A percentile compares a stretch with the other conserved stretches of the same genome.
Conservation (phyloP, 2,113 vertebrate genomes). For the Thinocorus orbignyianus region DNA sequence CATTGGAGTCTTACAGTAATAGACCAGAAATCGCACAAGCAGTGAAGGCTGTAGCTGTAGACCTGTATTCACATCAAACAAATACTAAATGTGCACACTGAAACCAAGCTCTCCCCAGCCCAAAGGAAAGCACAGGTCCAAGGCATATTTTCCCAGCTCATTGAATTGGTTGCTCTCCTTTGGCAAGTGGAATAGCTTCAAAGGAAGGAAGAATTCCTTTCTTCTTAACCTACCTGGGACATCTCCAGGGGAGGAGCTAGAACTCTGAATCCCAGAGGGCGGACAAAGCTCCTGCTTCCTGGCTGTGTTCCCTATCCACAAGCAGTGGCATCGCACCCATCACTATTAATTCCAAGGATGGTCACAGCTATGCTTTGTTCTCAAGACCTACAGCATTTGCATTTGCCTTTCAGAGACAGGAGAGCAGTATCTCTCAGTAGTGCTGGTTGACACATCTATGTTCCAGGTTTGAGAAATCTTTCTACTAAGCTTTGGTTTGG, state of each 20-base stretch:
- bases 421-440: neutral
- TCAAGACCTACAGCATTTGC: neutral
- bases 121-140: neutral
- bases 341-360: neutral
- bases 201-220: neutral
- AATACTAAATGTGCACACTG: neutral
- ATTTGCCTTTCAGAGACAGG: neutral
- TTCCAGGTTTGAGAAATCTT: neutral
- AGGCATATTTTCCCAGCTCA: neutral
- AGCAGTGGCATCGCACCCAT: neutral
- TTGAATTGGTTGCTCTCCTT: neutral
- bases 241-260: neutral
- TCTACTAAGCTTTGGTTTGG: neutral
- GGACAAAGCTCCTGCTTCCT: neutral
- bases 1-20: neutral
- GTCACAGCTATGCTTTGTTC: neutral
- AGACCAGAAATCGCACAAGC: neutral
- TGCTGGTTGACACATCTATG: neutral
- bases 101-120: neutral
- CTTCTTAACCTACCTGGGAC: neutral
- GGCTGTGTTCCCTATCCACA: neutral
- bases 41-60: neutral
- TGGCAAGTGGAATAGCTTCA: neutral
- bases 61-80: neutral
- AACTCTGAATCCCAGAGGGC: neutral